Base-by-base conservation (phyloP, 1,140 invertebrate species). In the Drosophila equinoxialis region DNA sequence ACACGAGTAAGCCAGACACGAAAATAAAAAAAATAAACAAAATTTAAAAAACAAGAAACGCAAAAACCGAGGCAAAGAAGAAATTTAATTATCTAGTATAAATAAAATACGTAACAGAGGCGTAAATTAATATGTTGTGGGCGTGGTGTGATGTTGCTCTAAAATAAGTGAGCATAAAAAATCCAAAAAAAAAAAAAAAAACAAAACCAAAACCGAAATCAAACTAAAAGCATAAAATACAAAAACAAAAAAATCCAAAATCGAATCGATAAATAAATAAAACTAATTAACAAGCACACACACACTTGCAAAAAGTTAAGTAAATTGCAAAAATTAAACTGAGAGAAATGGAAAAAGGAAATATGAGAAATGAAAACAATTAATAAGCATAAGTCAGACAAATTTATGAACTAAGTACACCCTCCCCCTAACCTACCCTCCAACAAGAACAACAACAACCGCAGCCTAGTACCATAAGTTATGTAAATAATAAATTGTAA, bases 401-500 rank as follows among this genome's bases (percentile, higher is more conserved):
- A 71, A 77, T 80, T 87, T 84, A 89, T 77, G 63, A 55, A 75
- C 66, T 89, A 89, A 89, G 84, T 89, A 89, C 84, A 89, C 84
- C n/a, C 57, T 30, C 30, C 57, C 57, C 33, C 66, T 48, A 51
- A 51, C 71, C 84, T 83, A 89, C 84, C 84, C 80, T 89, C 85
- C 84, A 89, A 77, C 58, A 57, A 68, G 30, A n/a, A 42, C n/a
- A 48, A 48, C 45, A 48, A 51, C n/a, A 62, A 66, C 73, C 73
- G 80, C 84, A 81, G 81, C 81, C 77, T 89, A 89, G 84, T 65
- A 55, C 75, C 54, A 71, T 89, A 89, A 89, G 84, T 65, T 81
- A 78, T 89, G 84, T 89, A 89, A 89, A 89, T 89, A 89, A 84
- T 81, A 84, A 51, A 71, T 74, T 89, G 84, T 89, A 89, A 89